Conservation (phyloP, 2,113 vertebrate genomes). For the Panthera tigris region DNA sequence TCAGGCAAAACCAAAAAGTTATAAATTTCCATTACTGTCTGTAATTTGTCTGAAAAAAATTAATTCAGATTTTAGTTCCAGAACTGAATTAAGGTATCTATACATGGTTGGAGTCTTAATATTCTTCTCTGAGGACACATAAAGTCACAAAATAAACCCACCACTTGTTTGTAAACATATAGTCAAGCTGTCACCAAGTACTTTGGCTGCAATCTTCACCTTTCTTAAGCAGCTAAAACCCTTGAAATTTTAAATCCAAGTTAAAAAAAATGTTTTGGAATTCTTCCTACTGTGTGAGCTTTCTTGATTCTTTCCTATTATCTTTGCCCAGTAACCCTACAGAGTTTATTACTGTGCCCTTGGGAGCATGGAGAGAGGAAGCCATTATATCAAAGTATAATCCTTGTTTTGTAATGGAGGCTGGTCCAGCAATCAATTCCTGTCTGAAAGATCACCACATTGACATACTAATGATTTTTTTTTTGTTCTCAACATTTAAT, state of each 20-base stretch:
- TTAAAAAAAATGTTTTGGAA: background rate
- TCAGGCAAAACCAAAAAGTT: background rate
- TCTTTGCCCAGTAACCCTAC: background rate
- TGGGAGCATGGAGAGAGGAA: background rate
- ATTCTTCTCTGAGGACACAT: conserved; percentile 31
- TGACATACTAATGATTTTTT: conserved; percentile 46
- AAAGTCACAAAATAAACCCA: conserved; percentile 23
- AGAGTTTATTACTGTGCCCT: background rate
- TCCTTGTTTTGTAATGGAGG: background rate
- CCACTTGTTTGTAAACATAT: background rate
- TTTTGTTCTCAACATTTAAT: background rate
- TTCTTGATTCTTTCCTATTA: background rate
- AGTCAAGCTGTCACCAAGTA: background rate
- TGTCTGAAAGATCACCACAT: conserved; percentile 32
- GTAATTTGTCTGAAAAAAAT: conserved; percentile 19
- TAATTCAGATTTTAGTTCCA: conserved; percentile 31
- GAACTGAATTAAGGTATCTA: conserved; percentile 37
- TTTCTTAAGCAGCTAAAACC: background rate
- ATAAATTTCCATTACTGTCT: conserved; percentile 27
- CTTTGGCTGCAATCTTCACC: background rate
- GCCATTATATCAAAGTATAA: background rate
- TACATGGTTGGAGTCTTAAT: background rate
- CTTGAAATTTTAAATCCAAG: conserved; percentile 26
- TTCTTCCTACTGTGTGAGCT: background rate
- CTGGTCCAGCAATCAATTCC: background rate